Evolutionary conservation across 2,113 vertebrate species (phyloP).

Genomic region (Formicarius rufipectus): DNA sequence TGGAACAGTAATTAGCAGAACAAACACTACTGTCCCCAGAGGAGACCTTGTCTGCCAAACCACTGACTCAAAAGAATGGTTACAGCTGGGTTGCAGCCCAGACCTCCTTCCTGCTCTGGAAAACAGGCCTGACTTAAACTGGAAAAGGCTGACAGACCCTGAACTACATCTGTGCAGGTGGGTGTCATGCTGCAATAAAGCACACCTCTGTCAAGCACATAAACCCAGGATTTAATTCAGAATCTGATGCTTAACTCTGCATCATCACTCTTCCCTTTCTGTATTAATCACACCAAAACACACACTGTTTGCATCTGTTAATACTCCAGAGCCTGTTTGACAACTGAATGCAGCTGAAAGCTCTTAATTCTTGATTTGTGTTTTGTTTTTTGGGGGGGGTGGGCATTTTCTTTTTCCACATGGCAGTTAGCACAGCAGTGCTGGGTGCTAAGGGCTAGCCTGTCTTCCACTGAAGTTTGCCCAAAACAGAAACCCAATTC

Average conservation of each 20-base stretch:
- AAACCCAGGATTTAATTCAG: background rate
- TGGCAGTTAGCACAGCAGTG: background rate
- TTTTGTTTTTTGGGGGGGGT: background rate
- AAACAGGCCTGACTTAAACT: background rate
- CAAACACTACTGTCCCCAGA: background rate
- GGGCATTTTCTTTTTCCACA: background rate
- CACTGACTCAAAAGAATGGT: background rate
- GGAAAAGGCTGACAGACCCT: background rate
- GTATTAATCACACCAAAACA: background rate
- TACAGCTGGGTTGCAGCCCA: background rate
- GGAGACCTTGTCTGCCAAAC: background rate
- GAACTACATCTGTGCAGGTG: background rate
- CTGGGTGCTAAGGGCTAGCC: background rate
- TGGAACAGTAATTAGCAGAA: slow-evolving; percentile 5
- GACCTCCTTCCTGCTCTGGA: background rate
- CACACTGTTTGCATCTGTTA: slow-evolving; percentile 14
- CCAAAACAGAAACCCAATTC: background rate
- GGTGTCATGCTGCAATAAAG: background rate
- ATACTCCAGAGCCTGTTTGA: slow-evolving; percentile 44
- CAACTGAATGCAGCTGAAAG: slow-evolving; percentile 52
- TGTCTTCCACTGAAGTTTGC: background rate
- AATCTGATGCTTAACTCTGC: background rate
- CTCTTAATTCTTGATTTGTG: slow-evolving; percentile 32
- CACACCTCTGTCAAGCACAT: background rate
- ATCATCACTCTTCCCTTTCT: background rate